A percentile compares a stretch with the other conserved stretches of the same genome.
Evolutionary conservation across 2,797 vertebrate genomes (phyloP).

Genomic region (Danio choprae): DNA sequence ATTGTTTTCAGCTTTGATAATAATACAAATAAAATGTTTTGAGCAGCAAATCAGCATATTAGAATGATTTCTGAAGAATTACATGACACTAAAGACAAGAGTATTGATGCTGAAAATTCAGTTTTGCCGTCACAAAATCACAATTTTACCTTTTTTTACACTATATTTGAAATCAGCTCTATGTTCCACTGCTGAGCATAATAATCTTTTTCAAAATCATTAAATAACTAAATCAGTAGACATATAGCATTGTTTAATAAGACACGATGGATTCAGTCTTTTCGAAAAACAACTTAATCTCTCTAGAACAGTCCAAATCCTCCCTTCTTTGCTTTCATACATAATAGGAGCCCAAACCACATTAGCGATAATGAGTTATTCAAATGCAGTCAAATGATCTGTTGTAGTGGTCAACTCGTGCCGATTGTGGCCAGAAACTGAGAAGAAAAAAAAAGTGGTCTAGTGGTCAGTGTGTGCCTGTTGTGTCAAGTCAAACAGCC

Average conservation of each 20-base stretch:
- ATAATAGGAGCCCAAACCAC: constrained; percentile 30
- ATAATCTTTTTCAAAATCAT: not conserved
- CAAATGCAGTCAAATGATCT: constrained; percentile 45
- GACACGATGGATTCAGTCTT: not conserved
- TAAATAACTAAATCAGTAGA: not conserved
- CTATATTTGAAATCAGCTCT: not conserved
- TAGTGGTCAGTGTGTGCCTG: constrained; percentile 43
- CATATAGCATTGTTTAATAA: not conserved
- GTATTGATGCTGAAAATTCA: not conserved
- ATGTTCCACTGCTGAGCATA: too few relatives aligned
- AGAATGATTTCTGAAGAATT: not conserved
- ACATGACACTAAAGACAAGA: not conserved
- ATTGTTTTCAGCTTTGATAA: not conserved
- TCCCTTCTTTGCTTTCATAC: not conserved
- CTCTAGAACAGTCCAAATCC: constrained; percentile 5
- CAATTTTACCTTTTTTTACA: not conserved
- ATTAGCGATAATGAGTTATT: constrained; percentile 44
- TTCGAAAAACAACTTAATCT: not conserved
- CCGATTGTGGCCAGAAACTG: constrained; percentile 45
- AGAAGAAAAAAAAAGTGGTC: constrained; percentile 44
- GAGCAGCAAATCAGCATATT: not conserved
- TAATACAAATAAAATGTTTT: not conserved
- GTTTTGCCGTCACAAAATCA: not conserved
- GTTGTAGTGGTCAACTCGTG: constrained; percentile 44
- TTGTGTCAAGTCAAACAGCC: constrained; percentile 51